Percentiles rank a stretch among this genome's conserved stretches.
phyloP scores from a whole-genome alignment of 1,140 invertebrate species.

The Varroa destructor region DNA sequence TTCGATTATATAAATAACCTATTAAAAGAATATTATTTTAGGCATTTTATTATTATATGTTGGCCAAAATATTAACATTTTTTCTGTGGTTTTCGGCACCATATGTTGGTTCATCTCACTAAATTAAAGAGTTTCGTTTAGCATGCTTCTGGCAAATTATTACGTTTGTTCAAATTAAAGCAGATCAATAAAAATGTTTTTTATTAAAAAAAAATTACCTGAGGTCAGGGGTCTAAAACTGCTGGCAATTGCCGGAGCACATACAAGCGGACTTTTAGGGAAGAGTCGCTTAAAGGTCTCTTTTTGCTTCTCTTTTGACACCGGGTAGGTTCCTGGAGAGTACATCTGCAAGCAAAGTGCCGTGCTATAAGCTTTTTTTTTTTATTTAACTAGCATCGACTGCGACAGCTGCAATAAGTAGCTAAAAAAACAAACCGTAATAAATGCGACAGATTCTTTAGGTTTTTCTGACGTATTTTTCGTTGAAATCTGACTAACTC shows the following conservation, averaged over 20 bases:
- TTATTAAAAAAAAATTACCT: not conserved
- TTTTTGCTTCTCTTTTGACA: not conserved
- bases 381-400: not conserved
- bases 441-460: no score
- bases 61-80: no score
- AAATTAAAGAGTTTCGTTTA: no score
- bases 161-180: not conserved
- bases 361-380: not conserved
- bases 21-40: no score
- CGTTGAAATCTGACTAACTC: no score
- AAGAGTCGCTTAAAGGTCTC: slow-evolving; percentile 11
- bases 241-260: not conserved
- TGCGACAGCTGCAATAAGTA: not conserved
- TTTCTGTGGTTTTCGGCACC: no score
- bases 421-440: no score
- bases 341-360: not conserved
- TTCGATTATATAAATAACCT: no score
- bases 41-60: no score
- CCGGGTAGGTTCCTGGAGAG: slow-evolving; percentile 3
- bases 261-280: not conserved
- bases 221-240: not conserved
- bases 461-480: no score
- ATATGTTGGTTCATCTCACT: no score
- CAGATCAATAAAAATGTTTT: not conserved
- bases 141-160: not conserved